These are phyloP conservation scores for Bubo blakistoni DNA, from an alignment of 2,113 vertebrate species.

Conservation along the genomic window DNA sequence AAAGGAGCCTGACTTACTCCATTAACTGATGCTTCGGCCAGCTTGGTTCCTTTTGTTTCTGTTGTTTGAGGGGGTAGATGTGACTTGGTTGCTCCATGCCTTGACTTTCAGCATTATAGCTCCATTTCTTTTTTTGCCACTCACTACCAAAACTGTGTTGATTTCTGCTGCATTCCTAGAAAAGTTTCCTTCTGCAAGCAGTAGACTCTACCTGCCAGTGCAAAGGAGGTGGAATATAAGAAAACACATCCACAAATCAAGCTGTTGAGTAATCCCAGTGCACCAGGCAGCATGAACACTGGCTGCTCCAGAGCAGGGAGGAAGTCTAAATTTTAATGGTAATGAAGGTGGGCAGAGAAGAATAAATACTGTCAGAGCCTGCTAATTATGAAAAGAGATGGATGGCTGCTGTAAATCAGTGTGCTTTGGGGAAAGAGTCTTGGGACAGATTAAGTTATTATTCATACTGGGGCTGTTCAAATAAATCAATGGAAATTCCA, in stretches of 20 bases:
- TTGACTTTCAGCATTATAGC: background rate
- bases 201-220: background rate
- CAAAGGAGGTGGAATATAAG: background rate
- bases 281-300: background rate
- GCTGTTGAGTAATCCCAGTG: constrained; percentile 4
- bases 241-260: constrained; percentile 43
- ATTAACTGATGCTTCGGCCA: background rate
- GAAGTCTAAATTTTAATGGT: constrained; percentile 50
- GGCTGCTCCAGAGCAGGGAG: background rate
- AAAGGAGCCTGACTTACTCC: background rate
- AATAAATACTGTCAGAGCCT: constrained; percentile 64
- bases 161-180: background rate
- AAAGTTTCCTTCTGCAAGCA: background rate
- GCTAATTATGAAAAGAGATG: constrained; percentile 68
- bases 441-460: constrained; percentile 66
- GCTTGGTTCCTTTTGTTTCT: background rate
- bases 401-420: constrained; percentile 57
- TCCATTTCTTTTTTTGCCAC: background rate
- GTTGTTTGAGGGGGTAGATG: background rate
- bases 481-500: constrained; percentile 69
- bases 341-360: constrained; percentile 62
- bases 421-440: constrained; percentile 58
- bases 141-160: background rate
- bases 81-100: background rate
- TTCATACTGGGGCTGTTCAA: constrained; percentile 56